phyloP scores from a whole-genome alignment of 2,113 vertebrate genomes.

The Oenanthe oenanthe region DNA sequence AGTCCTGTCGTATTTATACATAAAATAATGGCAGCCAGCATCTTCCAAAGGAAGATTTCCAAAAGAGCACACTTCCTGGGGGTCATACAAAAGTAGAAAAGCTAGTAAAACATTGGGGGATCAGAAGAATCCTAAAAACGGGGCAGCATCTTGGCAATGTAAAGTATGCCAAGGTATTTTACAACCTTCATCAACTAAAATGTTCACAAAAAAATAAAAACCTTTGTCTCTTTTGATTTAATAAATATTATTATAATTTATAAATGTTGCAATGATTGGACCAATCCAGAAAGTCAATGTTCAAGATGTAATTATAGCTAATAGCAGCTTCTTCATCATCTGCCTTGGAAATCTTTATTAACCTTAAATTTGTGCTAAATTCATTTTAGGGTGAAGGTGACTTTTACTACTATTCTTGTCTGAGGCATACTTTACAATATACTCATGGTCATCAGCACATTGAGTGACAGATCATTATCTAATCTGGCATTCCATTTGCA shows the following conservation, averaged over 20 bases:
- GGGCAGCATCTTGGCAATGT: background rate
- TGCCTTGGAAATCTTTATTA: conserved; percentile 54
- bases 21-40: background rate
- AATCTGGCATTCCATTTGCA: conserved; percentile 53
- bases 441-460: conserved; percentile 1
- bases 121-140: background rate
- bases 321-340: conserved; percentile 48
- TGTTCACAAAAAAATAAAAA: background rate
- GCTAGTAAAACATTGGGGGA: rapidly evolving
- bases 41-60: background rate
- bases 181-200: background rate
- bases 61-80: background rate
- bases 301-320: conserved; percentile 52
- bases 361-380: conserved; percentile 42
- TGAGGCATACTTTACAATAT: background rate
- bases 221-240: conserved; percentile 29
- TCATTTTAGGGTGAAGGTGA: conserved; percentile 65
- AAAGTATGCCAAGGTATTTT: background rate
- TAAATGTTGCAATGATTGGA: conserved; percentile 59
- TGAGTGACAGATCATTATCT: conserved; percentile 39
- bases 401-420: conserved; percentile 59
- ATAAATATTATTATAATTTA: conserved; percentile 65
- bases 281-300: conserved; percentile 46
- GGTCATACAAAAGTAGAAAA: background rate
- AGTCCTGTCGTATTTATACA: background rate